Evolutionary conservation across 2,888 invertebrate species (phyloP).

Genomic region (Morinoia aosen): DNA sequence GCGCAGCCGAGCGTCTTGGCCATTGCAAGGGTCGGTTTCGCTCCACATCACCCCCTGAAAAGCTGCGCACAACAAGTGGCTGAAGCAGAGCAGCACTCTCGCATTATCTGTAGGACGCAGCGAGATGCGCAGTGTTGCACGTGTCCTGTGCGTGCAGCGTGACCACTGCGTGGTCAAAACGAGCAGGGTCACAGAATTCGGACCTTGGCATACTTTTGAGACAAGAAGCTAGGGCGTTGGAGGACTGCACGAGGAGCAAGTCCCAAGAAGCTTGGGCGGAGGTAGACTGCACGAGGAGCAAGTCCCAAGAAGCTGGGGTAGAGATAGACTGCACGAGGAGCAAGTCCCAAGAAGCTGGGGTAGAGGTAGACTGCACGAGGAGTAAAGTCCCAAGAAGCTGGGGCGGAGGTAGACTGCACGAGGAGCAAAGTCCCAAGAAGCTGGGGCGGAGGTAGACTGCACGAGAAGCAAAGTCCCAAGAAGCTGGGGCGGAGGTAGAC

Average conservation of each 20-base stretch:
- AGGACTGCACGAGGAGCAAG: background rate
- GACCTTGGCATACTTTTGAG: background rate
- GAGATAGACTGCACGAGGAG: background rate
- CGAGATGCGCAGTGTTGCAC: background rate
- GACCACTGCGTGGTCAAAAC: background rate
- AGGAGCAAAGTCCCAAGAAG: too few relatives aligned
- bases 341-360: background rate
- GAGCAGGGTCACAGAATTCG: background rate
- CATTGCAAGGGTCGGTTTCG: background rate
- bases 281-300: background rate
- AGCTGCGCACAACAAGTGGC: background rate
- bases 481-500: background rate
- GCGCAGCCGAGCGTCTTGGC: background rate
- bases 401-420: too few relatives aligned
- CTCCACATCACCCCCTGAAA: background rate
- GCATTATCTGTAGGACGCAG: background rate
- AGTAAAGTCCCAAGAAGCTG: too few relatives aligned
- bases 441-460: too few relatives aligned
- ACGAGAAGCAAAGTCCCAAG: background rate
- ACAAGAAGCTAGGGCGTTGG: background rate
- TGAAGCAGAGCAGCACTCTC: background rate
- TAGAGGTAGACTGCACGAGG: background rate
- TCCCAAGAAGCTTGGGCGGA: background rate
- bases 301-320: background rate
- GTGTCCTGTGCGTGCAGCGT: background rate